Evolutionary conservation across 2,113 vertebrate species (phyloP), one percentile per base, ranked within the genome.

Genomic region (Ariopsis seemanni): DNA sequence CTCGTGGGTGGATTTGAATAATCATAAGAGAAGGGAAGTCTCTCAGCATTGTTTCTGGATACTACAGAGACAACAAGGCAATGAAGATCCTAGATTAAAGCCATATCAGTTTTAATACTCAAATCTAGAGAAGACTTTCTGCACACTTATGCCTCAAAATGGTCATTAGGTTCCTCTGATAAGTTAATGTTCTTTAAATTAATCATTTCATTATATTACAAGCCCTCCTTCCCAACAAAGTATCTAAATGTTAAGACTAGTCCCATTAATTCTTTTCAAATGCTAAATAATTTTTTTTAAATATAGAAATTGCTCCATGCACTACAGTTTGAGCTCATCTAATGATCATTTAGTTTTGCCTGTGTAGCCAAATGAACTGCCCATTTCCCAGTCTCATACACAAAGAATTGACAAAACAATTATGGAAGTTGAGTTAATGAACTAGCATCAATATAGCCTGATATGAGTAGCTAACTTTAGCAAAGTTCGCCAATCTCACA

Each of bases 1-100:
- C 97, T 90, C 96, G 96, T 88, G 97, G 96, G 89, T 98, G 96
- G 90, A 99, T 95, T 92, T 98, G 97, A 88, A 98, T 91, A 58
- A 96, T 96, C 90, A 99, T 94, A 90, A 99, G 91, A 20, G 97
- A 98, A 2, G 98, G 97, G 91, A 96, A 99, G 79, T 97, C 97
- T 87, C 95, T 94, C 81, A 97, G 95, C 91, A 97, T 94, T 0
- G 96, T 93, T 88, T 96, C 96, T 55, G 90, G 88, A 87, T 88
- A 91, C 90, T 91, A 69, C 86, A 96, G 60, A 52, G n/a, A 65
- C 57, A 78, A 77, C 4, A 27, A 25, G 9, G 18, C 48, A 50
- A 25, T 52, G 30, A 27, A 52, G 52, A 2, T 63, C n/a, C 20
- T 8, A 77, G 18, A 25, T 34, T 63, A 42, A 75, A 79, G 2